These are phyloP conservation scores for Brachionus manjavacas DNA, from an alignment of 1,140 invertebrate genomes.

Conservation along the genomic window DNA sequence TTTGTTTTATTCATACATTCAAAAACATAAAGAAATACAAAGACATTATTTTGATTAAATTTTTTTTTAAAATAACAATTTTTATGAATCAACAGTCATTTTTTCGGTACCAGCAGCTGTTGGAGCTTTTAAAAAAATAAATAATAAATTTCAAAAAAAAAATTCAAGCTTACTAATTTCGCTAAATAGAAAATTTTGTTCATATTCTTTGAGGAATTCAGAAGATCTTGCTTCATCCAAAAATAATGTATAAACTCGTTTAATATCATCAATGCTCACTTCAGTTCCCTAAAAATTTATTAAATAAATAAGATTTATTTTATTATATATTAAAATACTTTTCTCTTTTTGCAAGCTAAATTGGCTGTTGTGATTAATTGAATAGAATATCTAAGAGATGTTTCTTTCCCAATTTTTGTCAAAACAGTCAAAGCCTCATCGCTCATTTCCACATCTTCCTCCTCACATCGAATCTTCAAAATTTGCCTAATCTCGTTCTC, in stretches of 20 bases:
- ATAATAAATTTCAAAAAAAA: not conserved
- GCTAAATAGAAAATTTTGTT: constrained; percentile 87
- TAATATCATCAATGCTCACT: constrained; percentile 80
- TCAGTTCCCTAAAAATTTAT: constrained; percentile 54
- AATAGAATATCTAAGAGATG: constrained; percentile 91
- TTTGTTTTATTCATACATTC: not conserved
- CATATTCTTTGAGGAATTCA: constrained; percentile 88
- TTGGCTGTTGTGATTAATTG: constrained; percentile 92
- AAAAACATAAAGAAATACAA: constrained; percentile 12
- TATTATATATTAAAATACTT: constrained; percentile 60
- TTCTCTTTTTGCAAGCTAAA: constrained; percentile 75
- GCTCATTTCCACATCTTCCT: constrained; percentile 92
- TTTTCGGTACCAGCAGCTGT: not conserved
- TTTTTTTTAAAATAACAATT: not conserved
- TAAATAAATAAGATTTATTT: not conserved
- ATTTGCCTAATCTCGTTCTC: constrained; percentile 86
- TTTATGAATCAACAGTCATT: constrained; percentile 25
- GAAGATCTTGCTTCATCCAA: constrained; percentile 85
- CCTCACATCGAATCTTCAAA: constrained; percentile 65
- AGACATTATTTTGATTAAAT: constrained; percentile 13
- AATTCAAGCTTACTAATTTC: constrained; percentile 12
- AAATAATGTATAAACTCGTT: constrained; percentile 87
- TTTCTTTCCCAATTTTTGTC: constrained; percentile 83
- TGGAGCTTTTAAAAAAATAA: constrained; percentile 34
- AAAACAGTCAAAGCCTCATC: constrained; percentile 84